Evolutionary conservation across 2,113 vertebrate genomes (phyloP).

Genomic region (Capreolus pygargus): DNA sequence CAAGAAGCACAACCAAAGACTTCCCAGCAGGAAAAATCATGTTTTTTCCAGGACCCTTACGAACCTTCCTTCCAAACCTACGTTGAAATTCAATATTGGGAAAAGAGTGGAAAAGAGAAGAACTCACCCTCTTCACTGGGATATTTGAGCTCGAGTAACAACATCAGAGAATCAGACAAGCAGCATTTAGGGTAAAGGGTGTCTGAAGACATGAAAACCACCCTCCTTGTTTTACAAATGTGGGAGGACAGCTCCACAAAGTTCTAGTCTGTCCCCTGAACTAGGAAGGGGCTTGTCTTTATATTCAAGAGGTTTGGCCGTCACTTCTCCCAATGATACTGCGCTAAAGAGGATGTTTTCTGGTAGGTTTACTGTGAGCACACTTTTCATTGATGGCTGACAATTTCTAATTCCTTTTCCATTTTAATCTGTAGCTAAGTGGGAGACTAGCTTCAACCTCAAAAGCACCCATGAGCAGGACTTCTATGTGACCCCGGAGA

Average conservation of each 20-base stretch:
- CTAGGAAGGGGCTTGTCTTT: not conserved
- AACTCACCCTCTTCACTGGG: no score
- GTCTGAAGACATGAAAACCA: not conserved
- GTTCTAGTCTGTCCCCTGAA: no score
- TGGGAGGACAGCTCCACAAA: not conserved
- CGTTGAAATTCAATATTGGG: not conserved
- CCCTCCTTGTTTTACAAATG: not conserved
- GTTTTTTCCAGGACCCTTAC: not conserved
- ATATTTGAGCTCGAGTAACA: not conserved
- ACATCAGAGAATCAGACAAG: not conserved
- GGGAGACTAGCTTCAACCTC: constrained; percentile 73
- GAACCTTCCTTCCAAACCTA: not conserved
- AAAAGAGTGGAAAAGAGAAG: not conserved
- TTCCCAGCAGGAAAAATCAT: not conserved
- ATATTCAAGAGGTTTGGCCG: rapidly evolving
- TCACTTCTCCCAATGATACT: rapidly evolving
- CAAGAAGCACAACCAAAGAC: not conserved
- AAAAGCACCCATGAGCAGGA: not conserved
- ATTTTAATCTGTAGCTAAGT: constrained; percentile 64
- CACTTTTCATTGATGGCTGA: not conserved
- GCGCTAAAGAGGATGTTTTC: rapidly evolving
- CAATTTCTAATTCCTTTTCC: not conserved
- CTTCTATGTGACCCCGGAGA: constrained; percentile 71
- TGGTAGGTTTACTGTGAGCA: not conserved
- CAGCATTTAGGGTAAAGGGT: not conserved